A percentile compares a stretch with the other conserved stretches of the same genome.
These are phyloP conservation scores for Tortrix viridana DNA, from an alignment of 2,888 invertebrate genomes.

Conservation along the genomic window DNA sequence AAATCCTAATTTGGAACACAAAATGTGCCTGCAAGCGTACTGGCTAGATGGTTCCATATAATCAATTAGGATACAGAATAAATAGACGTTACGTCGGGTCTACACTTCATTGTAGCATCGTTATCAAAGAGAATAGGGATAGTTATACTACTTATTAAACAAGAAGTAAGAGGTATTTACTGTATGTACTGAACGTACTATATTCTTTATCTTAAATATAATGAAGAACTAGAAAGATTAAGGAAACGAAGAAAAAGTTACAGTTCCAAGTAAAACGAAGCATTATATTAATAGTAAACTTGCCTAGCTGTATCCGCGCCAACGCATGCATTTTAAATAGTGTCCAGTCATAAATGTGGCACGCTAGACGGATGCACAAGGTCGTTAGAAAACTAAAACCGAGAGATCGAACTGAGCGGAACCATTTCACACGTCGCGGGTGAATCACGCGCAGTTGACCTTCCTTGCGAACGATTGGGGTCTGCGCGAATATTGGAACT, in stretches of 20 bases:
- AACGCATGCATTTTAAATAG: slow-evolving; percentile 10
- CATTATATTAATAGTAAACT: background rate
- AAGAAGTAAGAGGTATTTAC: too few species aligned
- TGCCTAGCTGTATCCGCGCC: background rate
- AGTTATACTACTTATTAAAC: slow-evolving; percentile 12
- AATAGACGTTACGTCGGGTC: slow-evolving; percentile 19
- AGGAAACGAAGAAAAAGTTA: background rate
- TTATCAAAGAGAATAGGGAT: slow-evolving; percentile 23
- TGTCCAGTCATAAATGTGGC: slow-evolving; percentile 28
- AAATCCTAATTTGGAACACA: slow-evolving; percentile 10
- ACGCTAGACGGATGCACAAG: slow-evolving; percentile 51
- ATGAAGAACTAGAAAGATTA: too few species aligned
- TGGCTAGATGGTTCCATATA: slow-evolving; percentile 15
- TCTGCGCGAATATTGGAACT: slow-evolving; percentile 29
- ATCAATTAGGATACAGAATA: slow-evolving; percentile 19
- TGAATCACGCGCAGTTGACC: slow-evolving; percentile 34
- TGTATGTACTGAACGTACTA: too few species aligned
- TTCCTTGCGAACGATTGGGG: slow-evolving; percentile 11
- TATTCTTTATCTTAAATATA: too few species aligned
- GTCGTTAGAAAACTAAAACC: slow-evolving; percentile 50
- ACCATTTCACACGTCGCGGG: slow-evolving; percentile 45
- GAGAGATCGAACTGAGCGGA: slow-evolving; percentile 47
- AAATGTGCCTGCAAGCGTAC: slow-evolving; percentile 10
- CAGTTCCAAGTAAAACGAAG: slow-evolving; percentile 1
- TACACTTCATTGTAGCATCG: slow-evolving; percentile 25